Evolutionary conservation across 2,888 invertebrate species (phyloP).

Genomic region (Glomeris marginata): DNA sequence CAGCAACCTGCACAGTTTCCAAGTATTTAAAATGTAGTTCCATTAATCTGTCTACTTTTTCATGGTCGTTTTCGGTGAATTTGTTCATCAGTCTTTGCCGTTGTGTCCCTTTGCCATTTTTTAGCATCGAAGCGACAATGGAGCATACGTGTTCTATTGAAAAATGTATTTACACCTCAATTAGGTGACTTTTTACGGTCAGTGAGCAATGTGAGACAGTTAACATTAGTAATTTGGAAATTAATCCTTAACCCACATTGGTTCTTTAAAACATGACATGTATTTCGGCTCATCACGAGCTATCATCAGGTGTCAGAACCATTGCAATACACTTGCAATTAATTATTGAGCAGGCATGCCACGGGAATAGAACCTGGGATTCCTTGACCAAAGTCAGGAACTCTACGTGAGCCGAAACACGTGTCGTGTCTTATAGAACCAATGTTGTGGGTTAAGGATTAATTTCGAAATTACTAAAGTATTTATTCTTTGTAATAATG

Average conservation of each 20-base stretch:
- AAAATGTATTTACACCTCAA: neutral
- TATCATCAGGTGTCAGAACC: no score
- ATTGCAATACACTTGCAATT: no score
- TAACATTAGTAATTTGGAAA: no score
- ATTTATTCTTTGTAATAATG: neutral
- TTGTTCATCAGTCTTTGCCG: constrained; percentile 80
- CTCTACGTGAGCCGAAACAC: no score
- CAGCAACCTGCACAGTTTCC: constrained; percentile 75
- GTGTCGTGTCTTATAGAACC: no score
- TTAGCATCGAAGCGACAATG: constrained; percentile 80
- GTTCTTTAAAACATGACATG: no score
- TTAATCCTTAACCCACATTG: no score
- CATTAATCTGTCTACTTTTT: constrained; percentile 89
- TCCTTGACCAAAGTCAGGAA: neutral
- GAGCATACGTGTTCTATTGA: constrained; percentile 75
- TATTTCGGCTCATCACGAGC: no score
- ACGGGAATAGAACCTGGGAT: no score
- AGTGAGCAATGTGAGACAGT: neutral
- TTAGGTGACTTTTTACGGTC: neutral
- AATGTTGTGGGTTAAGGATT: no score
- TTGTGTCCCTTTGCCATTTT: constrained; percentile 81
- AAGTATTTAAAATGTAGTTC: constrained; percentile 95
- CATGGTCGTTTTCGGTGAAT: constrained; percentile 95
- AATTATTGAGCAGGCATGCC: no score
- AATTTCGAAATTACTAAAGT: neutral